A percentile compares a stretch with the other conserved stretches of the same genome.
Evolutionary conservation across 2,113 vertebrate genomes (phyloP).

Genomic region (Diadophis punctatus): DNA sequence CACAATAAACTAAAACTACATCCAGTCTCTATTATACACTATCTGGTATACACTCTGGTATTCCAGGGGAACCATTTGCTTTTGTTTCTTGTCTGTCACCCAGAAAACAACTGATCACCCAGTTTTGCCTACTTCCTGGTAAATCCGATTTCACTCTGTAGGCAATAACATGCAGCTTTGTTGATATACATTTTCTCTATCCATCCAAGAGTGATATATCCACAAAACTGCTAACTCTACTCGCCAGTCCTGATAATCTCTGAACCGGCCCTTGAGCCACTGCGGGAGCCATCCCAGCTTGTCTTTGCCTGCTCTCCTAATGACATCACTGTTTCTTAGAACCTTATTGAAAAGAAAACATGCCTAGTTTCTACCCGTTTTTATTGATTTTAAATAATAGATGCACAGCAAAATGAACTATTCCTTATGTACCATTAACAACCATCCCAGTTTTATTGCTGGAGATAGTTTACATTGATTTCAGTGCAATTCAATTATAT

Average conservation of each 20-base stretch:
- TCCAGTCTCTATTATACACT: neutral
- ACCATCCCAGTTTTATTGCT: too few relatives aligned
- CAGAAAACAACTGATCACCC: neutral
- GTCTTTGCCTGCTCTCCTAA: neutral
- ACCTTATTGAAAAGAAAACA: neutral
- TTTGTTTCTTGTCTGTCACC: neutral
- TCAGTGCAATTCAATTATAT: too few relatives aligned
- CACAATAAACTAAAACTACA: neutral
- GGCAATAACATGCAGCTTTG: neutral
- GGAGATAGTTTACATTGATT: too few relatives aligned
- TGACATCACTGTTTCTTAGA: neutral
- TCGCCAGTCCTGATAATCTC: neutral
- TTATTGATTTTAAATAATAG: too few relatives aligned
- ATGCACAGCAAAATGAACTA: too few relatives aligned
- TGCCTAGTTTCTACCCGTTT: too few relatives aligned
- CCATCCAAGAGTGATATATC: neutral
- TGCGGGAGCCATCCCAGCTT: neutral
- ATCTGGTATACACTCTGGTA: neutral
- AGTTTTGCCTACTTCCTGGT: neutral
- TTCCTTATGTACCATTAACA: too few relatives aligned
- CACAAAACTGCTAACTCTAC: neutral
- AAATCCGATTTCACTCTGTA: neutral
- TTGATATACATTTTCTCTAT: neutral
- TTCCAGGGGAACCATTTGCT: neutral
- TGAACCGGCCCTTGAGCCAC: neutral